These are phyloP conservation scores for Drosophila novamexicana DNA, from an alignment of 1,140 invertebrate species.

Conservation along the genomic window DNA sequence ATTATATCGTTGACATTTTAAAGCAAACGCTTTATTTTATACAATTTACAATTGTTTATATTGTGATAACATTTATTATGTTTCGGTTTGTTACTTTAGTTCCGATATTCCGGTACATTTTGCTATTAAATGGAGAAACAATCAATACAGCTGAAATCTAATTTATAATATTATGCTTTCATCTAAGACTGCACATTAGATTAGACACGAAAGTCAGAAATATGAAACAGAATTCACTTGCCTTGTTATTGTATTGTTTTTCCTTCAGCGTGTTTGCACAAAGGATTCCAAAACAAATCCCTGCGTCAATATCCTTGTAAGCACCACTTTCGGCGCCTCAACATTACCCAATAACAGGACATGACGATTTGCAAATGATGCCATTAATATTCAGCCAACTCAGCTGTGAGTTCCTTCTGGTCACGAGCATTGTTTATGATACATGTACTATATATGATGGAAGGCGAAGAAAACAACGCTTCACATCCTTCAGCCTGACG, in stretches of 20 bases:
- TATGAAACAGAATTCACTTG: too few species aligned
- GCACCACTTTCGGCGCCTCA: conserved; percentile 20
- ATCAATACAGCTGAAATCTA: too few species aligned
- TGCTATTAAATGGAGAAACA: too few species aligned
- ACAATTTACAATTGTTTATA: background rate
- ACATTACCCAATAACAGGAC: conserved; percentile 50
- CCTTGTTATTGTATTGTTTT: background rate
- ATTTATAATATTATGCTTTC: too few species aligned
- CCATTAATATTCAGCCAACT: conserved; percentile 55
- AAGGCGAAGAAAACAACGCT: conserved; percentile 8
- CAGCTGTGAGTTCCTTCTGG: background rate
- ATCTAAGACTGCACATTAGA: too few species aligned
- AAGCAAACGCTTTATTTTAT: background rate
- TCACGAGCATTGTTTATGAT: conserved; percentile 53
- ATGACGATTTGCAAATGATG: conserved; percentile 76
- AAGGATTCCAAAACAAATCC: conserved; percentile 35
- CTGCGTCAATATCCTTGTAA: conserved; percentile 35
- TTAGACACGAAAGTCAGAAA: too few species aligned
- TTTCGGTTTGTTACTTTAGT: too few species aligned
- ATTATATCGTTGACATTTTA: background rate
- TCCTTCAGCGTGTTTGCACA: conserved; percentile 35
- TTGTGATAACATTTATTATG: background rate
- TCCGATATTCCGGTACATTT: too few species aligned
- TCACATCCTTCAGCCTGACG: conserved; percentile 4
- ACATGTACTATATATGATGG: conserved; percentile 13